These are phyloP conservation scores for Rhynchopsitta pachyrhyncha DNA, from an alignment of 2,113 vertebrate species.

Conservation along the genomic window DNA sequence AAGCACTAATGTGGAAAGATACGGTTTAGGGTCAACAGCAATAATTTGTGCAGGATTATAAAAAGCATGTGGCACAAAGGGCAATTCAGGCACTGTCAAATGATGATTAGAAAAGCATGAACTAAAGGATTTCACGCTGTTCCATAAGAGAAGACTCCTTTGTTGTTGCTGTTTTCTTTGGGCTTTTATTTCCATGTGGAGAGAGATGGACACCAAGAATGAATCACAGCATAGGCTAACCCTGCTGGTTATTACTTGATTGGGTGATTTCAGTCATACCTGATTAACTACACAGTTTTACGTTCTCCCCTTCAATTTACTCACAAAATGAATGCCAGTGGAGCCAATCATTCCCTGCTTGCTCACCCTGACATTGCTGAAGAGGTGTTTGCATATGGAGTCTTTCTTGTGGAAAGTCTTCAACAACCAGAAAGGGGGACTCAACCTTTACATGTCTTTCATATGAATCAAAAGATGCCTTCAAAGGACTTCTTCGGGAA, in stretches of 20 bases:
- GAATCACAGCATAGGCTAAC: background rate
- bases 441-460: background rate
- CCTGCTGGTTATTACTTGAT: background rate
- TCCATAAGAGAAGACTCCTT: background rate
- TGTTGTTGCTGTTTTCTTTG: background rate
- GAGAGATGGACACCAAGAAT: background rate
- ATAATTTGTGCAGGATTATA: background rate
- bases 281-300: background rate
- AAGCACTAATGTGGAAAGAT: constrained; percentile 19
- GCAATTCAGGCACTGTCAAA: background rate
- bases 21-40: background rate
- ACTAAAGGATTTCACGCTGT: background rate
- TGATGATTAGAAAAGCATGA: background rate
- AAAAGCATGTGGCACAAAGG: background rate
- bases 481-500: background rate
- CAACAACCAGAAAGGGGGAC: background rate
- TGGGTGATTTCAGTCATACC: constrained; percentile 19
- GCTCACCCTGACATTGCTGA: background rate
- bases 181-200: background rate
- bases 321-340: background rate
- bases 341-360: background rate
- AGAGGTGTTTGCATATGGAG: background rate
- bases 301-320: background rate
- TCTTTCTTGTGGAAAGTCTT: background rate
- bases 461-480: background rate